These are phyloP conservation scores for Rhegmatorhina hoffmannsi DNA, from an alignment of 2,113 vertebrate species.

Conservation along the genomic window DNA sequence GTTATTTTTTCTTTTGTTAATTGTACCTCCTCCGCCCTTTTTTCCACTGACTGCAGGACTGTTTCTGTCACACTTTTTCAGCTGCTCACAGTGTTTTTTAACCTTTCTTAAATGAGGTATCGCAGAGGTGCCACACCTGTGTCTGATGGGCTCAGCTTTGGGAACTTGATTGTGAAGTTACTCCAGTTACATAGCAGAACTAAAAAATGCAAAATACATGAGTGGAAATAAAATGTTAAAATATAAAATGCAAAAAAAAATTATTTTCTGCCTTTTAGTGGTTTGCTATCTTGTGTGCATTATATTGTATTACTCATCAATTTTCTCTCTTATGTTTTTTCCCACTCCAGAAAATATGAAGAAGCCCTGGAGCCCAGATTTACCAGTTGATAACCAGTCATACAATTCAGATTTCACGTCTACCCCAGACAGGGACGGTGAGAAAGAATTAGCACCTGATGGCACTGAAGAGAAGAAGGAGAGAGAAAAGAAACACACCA, in stretches of 20 bases:
- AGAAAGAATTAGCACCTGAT: constrained; percentile 61
- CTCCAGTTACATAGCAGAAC: neutral
- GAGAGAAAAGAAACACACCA: constrained; percentile 73
- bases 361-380: constrained; percentile 31
- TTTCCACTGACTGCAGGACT: neutral
- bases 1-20: neutral
- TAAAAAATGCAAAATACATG: neutral
- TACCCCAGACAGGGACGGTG: constrained; percentile 50
- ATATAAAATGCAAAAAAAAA: neutral
- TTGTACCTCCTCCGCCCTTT: neutral
- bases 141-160: neutral
- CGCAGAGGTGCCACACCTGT: neutral
- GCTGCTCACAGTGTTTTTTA: neutral
- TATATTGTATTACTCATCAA: neutral
- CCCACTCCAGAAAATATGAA: constrained; percentile 29
- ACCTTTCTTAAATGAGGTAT: neutral
- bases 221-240: neutral
- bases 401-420: constrained; percentile 63
- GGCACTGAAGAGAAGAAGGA: constrained; percentile 73
- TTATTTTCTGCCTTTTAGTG: neutral
- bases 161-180: neutral
- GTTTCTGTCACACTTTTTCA: neutral
- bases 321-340: neutral
- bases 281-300: neutral
- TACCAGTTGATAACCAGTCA: neutral